These are phyloP conservation scores for Mallotus villosus DNA, from an alignment of 2,797 vertebrate species.

Conservation along the genomic window DNA sequence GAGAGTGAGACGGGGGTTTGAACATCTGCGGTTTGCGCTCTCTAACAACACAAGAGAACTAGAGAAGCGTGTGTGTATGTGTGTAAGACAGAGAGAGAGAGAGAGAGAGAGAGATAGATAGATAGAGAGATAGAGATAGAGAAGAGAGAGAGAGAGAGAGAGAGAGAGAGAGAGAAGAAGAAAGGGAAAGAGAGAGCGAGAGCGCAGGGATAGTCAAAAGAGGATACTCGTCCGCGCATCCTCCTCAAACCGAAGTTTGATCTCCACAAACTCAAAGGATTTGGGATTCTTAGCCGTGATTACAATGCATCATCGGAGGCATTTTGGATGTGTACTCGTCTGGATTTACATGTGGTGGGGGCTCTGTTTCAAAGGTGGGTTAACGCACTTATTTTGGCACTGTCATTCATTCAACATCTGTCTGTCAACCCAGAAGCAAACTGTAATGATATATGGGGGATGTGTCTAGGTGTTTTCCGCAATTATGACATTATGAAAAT, in stretches of 20 bases:
- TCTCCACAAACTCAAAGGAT: neutral
- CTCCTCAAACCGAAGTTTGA: neutral
- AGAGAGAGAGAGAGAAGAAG: neutral
- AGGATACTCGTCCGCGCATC: neutral
- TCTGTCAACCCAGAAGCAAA: neutral
- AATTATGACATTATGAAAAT: neutral
- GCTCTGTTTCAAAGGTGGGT: conserved; percentile 75
- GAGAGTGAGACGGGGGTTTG: neutral
- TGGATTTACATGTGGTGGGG: conserved; percentile 74
- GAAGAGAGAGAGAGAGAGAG: neutral
- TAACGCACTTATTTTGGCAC: conserved; percentile 6
- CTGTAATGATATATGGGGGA: neutral
- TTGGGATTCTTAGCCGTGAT: neutral
- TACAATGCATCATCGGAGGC: conserved; percentile 44
- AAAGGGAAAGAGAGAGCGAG: neutral
- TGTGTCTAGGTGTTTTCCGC: neutral
- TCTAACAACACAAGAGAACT: neutral
- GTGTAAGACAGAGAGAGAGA: neutral
- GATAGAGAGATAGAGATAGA: neutral
- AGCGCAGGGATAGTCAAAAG: neutral
- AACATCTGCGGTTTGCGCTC: neutral
- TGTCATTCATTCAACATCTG: neutral
- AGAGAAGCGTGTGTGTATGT: neutral
- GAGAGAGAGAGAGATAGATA: neutral
- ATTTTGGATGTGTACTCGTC: conserved; percentile 52